phyloP scores from a whole-genome alignment of 30 jellyfish, hydroid and myxozoan genomes.

The Cassiopea andromeda region DNA sequence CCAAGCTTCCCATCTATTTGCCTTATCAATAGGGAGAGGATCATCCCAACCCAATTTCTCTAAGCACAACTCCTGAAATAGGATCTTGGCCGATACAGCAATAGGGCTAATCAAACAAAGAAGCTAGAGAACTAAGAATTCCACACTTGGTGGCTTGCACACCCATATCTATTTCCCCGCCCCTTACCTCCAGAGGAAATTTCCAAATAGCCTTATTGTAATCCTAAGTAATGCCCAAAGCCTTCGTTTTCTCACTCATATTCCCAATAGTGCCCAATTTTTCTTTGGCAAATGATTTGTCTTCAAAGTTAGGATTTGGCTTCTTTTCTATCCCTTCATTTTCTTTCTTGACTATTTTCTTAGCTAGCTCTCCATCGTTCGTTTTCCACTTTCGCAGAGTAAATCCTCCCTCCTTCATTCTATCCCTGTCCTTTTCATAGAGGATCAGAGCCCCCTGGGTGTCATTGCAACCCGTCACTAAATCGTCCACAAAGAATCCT shows the following conservation, averaged over 20 bases:
- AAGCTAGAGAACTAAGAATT: slow-evolving; percentile 25
- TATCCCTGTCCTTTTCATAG: slow-evolving; percentile 56
- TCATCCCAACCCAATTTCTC: slow-evolving; percentile 58
- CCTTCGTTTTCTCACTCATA: slow-evolving; percentile 24
- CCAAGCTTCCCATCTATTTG: slow-evolving; percentile 41
- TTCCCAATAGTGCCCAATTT: slow-evolving; percentile 19
- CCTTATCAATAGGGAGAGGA: slow-evolving; percentile 42
- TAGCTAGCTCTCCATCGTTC: slow-evolving; percentile 41
- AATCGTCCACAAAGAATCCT: slow-evolving; percentile 60
- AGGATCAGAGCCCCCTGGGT: slow-evolving; percentile 21
- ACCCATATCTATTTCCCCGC: slow-evolving; percentile 39
- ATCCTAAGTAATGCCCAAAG: slow-evolving; percentile 48
- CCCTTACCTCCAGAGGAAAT: slow-evolving; percentile 29
- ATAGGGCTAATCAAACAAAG: slow-evolving; percentile 52
- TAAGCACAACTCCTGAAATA: slow-evolving; percentile 51
- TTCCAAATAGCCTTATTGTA: slow-evolving; percentile 26
- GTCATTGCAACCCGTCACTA: slow-evolving; percentile 40
- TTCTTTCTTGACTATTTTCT: slow-evolving; percentile 34
- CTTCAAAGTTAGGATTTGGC: slow-evolving; percentile 9
- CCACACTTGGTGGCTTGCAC: slow-evolving; percentile 24
- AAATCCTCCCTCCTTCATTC: slow-evolving; percentile 66
- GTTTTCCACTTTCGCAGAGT: slow-evolving; percentile 67
- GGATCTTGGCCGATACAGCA: slow-evolving; percentile 50
- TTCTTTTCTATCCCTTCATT: slow-evolving; percentile 1
- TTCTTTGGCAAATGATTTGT: slow-evolving; percentile 48